phyloP scores from a whole-genome alignment of 2,888 invertebrate genomes.

The Caenorhabditis sp. region DNA sequence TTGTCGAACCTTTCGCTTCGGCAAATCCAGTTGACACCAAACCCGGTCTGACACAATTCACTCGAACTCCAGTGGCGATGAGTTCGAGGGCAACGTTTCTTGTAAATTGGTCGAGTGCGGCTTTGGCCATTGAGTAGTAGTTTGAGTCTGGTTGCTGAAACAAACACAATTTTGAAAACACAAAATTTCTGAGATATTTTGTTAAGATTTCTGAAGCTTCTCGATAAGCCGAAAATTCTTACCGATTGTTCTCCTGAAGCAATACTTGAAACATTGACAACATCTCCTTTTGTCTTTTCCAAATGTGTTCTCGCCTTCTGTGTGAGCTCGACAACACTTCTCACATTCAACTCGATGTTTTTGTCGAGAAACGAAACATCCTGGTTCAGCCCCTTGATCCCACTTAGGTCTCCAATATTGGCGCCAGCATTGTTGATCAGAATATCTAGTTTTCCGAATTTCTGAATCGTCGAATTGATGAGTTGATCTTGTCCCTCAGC shows the following conservation, averaged over 20 bases:
- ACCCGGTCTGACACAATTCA: neutral
- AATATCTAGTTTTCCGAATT: conserved; percentile 29
- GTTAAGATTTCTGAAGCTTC: no score
- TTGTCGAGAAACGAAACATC: conserved; percentile 13
- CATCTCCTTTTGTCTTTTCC: conserved; percentile 32
- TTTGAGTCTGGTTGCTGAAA: conserved; percentile 14
- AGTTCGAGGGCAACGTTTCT: conserved; percentile 12
- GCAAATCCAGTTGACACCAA: conserved; percentile 14
- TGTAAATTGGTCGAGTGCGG: conserved; percentile 29
- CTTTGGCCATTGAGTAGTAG: conserved; percentile 24
- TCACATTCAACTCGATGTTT: conserved; percentile 10
- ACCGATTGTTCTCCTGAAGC: conserved; percentile 15
- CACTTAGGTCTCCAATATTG: conserved; percentile 2
- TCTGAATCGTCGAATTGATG: conserved; percentile 7
- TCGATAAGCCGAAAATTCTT: no score
- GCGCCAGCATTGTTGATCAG: conserved; percentile 29
- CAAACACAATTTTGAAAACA: neutral
- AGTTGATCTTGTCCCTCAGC: conserved; percentile 14
- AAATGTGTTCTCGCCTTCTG: conserved; percentile 29
- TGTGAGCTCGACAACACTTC: conserved; percentile 11
- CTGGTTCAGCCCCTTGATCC: conserved; percentile 11
- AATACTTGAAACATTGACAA: conserved; percentile 39
- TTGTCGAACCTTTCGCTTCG: conserved; percentile 13
- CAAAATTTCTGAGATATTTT: neutral
- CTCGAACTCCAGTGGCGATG: conserved; percentile 11